phyloP scores from a whole-genome alignment of 2,888 invertebrate species.

The Cactoblastis cactorum region DNA sequence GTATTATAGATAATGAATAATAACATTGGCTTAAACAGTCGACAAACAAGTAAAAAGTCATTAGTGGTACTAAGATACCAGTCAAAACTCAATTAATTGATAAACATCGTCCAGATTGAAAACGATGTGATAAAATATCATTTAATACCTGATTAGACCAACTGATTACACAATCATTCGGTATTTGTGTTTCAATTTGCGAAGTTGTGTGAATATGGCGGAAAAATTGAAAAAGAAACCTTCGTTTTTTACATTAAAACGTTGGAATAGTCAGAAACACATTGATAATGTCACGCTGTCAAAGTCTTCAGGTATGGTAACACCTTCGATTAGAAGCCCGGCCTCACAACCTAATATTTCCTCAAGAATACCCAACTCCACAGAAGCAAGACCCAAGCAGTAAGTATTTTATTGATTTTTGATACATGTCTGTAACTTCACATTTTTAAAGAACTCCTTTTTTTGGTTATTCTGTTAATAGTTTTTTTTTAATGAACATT shows the following conservation, averaged over 20 bases:
- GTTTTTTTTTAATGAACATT: too few relatives aligned
- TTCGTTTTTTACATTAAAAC: slow-evolving; percentile 54
- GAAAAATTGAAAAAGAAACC: slow-evolving; percentile 62
- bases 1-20: too few relatives aligned
- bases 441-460: too few relatives aligned
- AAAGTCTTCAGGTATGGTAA: background rate
- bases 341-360: slow-evolving; percentile 15
- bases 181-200: slow-evolving; percentile 2
- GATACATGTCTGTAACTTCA: too few relatives aligned
- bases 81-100: background rate
- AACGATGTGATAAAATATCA: background rate
- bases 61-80: too few relatives aligned
- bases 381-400: slow-evolving; percentile 51
- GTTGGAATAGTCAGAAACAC: slow-evolving; percentile 49
- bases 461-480: too few relatives aligned
- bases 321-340: background rate
- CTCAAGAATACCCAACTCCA: slow-evolving; percentile 27
- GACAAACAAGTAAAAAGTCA: too few relatives aligned
- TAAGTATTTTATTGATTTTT: slow-evolving; percentile 34
- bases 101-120: background rate
- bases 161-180: slow-evolving; percentile 17
- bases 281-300: slow-evolving; percentile 25
- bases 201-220: slow-evolving; percentile 44
- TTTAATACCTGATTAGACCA: background rate
- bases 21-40: too few relatives aligned